Base-by-base conservation (phyloP, 2,797 vertebrate genomes). In the Trachurus trachurus region DNA sequence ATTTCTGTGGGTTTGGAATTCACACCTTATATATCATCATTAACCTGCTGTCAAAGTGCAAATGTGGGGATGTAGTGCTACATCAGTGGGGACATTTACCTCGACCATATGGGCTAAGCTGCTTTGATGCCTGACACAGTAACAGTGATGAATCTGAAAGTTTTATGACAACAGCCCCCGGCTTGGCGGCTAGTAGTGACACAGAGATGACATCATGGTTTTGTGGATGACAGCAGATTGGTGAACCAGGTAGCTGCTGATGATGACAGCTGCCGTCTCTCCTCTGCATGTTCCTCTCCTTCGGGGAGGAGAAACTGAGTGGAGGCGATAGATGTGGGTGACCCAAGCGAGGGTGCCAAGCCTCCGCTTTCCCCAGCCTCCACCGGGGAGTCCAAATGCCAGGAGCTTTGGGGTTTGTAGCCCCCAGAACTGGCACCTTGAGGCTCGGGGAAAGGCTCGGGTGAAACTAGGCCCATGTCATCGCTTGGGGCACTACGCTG, bases 301-400 rank as follows among this genome's bases (percentile, higher is more conserved):
- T 95, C 93, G 0, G 97, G 97, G 79, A 99, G 96, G 80, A 99
- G 94, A 90, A 99, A 99, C 81, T 98, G 97, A 44, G 97, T 96
- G 61, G 98, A 99, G 74, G 96, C 96, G 77, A 98, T 87, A 1
- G 98, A 99, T 11, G 97, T 98, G 0, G 98, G 98, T 66, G 98
- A 99, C 67, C 98, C 98, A 71, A 99, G 95, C 1, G 95, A 97
- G 19, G 94, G 94, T 22, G 94, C 94, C 7, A 90, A 74, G 70
- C 83, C 73, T 0, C 63, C 71, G 15, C 74, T 72, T 58, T 91
- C 90, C 15, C 31, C 85, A 0, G 78, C 87, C 6, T 92, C 91
- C 34, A 63, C 94, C 0, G 97, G 96, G 53, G 96, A 96, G 78
- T 95, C 95, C 65, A 92, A 17, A 21, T 94, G 94, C 97, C 97